Evolutionary conservation across 2,113 vertebrate species (phyloP).

Genomic region (Oxygymnocypris stewartii): DNA sequence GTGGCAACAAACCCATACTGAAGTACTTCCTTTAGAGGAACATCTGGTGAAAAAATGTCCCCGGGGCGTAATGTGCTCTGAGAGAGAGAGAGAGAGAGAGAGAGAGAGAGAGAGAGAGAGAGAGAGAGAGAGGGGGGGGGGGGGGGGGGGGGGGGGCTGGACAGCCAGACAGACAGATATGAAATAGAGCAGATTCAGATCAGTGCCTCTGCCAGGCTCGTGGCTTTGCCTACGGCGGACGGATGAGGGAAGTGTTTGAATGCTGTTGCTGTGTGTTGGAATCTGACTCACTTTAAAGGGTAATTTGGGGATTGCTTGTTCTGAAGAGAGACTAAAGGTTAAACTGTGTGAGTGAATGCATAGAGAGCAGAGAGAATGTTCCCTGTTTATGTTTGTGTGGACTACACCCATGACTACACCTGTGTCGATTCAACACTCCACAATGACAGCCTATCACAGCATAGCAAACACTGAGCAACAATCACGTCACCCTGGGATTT

Average conservation of each 20-base stretch:
- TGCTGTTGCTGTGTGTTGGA: constrained; percentile 22
- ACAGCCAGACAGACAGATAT: constrained; percentile 3
- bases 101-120: neutral
- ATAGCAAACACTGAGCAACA: neutral
- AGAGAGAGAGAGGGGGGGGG: too few relatives aligned
- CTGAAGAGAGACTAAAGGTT: constrained; percentile 33
- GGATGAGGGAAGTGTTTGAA: neutral
- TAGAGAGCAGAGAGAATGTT: too few relatives aligned
- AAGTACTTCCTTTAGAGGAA: constrained; percentile 55
- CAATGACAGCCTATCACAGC: neutral
- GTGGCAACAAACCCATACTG: constrained; percentile 52
- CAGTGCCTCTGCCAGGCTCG: neutral
- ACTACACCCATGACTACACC: constrained; percentile 48
- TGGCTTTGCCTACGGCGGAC: neutral
- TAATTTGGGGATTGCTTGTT: constrained; percentile 18
- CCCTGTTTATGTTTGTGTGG: constrained; percentile 53
- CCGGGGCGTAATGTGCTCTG: constrained; percentile 25
- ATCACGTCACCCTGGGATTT: neutral
- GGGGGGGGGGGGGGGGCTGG: too few relatives aligned
- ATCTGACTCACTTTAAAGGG: constrained; percentile 32
- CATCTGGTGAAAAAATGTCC: constrained; percentile 50
- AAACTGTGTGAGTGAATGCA: constrained; percentile 49
- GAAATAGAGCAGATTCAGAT: constrained; percentile 18
- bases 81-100: constrained; percentile 14
- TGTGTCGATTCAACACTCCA: constrained; percentile 17